Percentiles rank a stretch among this genome's conserved stretches.
Evolutionary conservation across 2,888 invertebrate genomes (phyloP).

Genomic region (Periphyllus acericola): DNA sequence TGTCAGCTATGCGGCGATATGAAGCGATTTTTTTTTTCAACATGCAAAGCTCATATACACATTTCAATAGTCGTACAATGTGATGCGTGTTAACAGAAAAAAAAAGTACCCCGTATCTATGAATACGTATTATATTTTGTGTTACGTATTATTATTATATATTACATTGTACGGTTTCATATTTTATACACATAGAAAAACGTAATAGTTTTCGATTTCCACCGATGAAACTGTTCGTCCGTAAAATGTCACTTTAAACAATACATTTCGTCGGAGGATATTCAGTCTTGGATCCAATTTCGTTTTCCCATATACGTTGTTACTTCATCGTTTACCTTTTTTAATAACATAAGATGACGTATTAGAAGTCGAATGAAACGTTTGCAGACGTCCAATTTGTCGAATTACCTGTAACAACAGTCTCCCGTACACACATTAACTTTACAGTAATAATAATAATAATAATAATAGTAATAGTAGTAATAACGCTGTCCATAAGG

Average conservation of each 20-base stretch:
- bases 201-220: not conserved
- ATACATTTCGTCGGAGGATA: no score
- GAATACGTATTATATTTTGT: no score
- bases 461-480: conserved; percentile 19
- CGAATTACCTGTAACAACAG: not conserved
- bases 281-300: no score
- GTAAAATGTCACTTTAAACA: not conserved
- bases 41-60: not conserved
- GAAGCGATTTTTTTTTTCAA: not conserved
- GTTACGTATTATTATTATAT: no score
- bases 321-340: not conserved
- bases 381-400: not conserved
- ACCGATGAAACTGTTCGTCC: not conserved
- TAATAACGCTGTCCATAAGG: not conserved
- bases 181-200: not conserved
- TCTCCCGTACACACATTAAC: not conserved
- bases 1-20: not conserved
- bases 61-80: not conserved
- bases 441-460: not conserved
- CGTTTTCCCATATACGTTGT: no score
- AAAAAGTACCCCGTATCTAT: not conserved
- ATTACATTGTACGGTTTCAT: no score
- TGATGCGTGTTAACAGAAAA: not conserved
- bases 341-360: not conserved
- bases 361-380: not conserved